phyloP scores from a whole-genome alignment of 2,113 vertebrate genomes.

The Sisor rabdophorus region DNA sequence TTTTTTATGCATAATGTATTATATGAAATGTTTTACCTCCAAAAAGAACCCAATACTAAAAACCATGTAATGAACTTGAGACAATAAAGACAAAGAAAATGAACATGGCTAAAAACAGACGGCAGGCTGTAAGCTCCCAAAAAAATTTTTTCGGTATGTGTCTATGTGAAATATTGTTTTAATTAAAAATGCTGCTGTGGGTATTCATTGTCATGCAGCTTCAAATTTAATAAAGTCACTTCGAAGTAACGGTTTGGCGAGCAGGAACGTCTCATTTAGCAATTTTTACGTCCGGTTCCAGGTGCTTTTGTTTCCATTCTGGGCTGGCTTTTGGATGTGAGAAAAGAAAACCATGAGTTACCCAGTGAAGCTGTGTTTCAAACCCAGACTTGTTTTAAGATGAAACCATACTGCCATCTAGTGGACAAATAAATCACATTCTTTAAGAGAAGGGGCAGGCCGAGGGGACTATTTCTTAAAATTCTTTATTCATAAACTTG shows the following conservation, averaged over 20 bases:
- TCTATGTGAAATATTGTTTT: not conserved
- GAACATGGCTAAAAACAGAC: not conserved
- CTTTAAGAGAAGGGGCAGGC: not conserved
- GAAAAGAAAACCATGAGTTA: not conserved
- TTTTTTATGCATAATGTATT: not conserved
- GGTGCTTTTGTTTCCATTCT: not conserved
- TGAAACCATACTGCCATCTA: conserved; percentile 29
- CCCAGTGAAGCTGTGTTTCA: not conserved
- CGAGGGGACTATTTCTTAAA: conserved; percentile 65
- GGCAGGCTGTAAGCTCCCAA: too few species aligned
- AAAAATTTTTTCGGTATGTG: not conserved
- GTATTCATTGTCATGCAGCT: not conserved
- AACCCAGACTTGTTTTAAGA: not conserved
- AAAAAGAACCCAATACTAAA: not conserved
- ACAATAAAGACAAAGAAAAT: too few species aligned
- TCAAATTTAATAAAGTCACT: not conserved
- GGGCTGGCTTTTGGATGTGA: not conserved
- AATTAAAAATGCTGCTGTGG: not conserved
- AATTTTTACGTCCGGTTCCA: not conserved
- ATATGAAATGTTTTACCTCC: not conserved
- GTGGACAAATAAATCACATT: conserved; percentile 7
- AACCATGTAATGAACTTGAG: not conserved
- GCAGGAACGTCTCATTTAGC: not conserved
- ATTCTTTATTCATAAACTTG: conserved; percentile 83
- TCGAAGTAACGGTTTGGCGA: not conserved